Evolutionary conservation across 2,797 vertebrate species (phyloP).

Genomic region (Chromis chromis): DNA sequence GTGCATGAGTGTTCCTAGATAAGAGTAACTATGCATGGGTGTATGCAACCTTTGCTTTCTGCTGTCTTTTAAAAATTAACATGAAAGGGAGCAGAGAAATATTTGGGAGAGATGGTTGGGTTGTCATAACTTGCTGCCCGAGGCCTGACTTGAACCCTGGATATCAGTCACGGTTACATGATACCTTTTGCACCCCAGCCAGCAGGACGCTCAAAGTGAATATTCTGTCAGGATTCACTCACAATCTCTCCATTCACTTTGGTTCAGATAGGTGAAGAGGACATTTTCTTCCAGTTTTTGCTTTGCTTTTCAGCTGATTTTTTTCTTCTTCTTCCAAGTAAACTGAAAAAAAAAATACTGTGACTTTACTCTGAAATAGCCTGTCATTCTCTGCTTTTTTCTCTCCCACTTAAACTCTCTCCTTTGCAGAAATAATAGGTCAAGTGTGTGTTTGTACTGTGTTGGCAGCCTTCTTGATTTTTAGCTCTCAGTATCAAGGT

Average conservation of each 20-base stretch:
- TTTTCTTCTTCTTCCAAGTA: background rate
- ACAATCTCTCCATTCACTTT: constrained; percentile 1
- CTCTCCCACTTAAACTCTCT: background rate
- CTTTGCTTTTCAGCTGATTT: background rate
- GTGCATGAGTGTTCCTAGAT: background rate
- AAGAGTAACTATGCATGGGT: background rate
- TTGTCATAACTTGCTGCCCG: constrained; percentile 4
- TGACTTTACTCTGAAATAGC: background rate
- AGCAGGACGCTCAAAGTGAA: background rate
- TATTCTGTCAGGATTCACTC: background rate
- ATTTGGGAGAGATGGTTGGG: constrained; percentile 5
- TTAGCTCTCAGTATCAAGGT: background rate
- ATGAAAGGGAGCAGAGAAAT: background rate
- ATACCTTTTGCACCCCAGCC: background rate
- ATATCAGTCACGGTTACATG: constrained; percentile 15
- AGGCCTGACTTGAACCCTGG: constrained; percentile 17
- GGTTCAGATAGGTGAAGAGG: background rate
- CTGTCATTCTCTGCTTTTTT: constrained; percentile 1
- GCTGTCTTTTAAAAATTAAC: background rate
- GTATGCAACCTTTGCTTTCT: background rate
- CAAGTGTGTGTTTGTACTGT: constrained; percentile 9
- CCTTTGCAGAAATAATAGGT: constrained; percentile 12
- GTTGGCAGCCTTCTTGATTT: constrained; percentile 1
- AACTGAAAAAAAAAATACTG: background rate
- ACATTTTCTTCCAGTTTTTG: background rate